Evolutionary conservation across 2,113 vertebrate genomes (phyloP).

Genomic region (Chionis minor): DNA sequence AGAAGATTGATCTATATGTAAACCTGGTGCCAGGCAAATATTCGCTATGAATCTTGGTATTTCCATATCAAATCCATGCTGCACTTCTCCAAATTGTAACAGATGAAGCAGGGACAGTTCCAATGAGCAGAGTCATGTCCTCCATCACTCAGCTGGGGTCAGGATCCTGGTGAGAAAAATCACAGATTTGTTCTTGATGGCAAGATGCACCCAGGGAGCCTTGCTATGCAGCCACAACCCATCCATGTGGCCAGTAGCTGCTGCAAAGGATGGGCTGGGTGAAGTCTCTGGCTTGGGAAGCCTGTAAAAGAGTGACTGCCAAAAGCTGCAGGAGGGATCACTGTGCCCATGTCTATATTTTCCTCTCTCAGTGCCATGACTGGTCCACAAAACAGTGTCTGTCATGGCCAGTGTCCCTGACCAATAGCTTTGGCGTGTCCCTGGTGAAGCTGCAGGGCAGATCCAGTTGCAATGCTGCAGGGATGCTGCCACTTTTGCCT

Average conservation of each 20-base stretch:
- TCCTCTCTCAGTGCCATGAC: neutral
- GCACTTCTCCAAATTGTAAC: neutral
- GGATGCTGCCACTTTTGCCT: neutral
- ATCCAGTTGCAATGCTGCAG: accelerated
- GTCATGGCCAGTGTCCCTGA: neutral
- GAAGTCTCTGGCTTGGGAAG: neutral
- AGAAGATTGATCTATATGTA: neutral
- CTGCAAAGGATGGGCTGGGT: neutral
- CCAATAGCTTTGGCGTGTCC: accelerated
- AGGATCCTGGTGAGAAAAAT: neutral
- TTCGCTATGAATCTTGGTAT: neutral
- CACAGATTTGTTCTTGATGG: neutral
- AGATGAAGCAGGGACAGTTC: neutral
- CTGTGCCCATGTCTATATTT: neutral
- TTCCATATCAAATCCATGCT: neutral
- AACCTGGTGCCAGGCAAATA: neutral
- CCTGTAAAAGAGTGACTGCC: neutral
- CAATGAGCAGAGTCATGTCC: neutral
- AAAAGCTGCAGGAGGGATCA: neutral
- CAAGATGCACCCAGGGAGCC: accelerated
- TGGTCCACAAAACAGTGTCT: neutral
- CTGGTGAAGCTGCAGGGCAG: neutral
- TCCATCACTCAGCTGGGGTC: neutral
- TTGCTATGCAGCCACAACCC: neutral
- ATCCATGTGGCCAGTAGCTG: accelerated